A percentile compares a stretch with the other conserved stretches of the same genome.
These are phyloP conservation scores for Grus americana DNA, from an alignment of 2,113 vertebrate species.

Conservation along the genomic window DNA sequence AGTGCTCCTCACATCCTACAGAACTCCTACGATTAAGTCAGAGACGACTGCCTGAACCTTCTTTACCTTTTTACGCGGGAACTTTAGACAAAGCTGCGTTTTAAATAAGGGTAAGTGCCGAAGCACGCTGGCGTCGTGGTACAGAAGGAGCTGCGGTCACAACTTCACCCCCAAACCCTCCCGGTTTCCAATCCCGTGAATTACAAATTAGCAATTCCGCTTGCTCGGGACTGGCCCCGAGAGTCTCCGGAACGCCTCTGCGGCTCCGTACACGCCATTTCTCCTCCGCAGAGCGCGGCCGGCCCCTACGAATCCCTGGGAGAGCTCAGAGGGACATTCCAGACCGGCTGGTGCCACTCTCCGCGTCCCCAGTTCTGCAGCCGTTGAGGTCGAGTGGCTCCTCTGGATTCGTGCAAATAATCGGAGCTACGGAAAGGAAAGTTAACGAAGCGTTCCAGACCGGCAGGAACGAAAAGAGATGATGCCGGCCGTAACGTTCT, in stretches of 20 bases:
- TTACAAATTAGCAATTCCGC: background rate
- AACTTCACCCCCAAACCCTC: background rate
- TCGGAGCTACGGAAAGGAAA: background rate
- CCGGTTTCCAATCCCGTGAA: background rate
- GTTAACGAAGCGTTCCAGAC: background rate
- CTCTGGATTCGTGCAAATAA: background rate
- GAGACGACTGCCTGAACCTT: background rate
- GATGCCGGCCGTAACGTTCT: background rate
- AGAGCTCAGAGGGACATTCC: background rate
- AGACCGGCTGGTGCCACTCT: background rate
- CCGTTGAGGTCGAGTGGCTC: background rate
- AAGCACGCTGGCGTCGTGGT: rapidly evolving
- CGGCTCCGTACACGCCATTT: background rate
- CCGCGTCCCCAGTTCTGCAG: background rate
- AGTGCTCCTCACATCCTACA: background rate
- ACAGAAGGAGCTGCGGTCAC: background rate
- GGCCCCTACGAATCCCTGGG: background rate
- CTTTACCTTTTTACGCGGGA: background rate
- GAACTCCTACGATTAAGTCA: background rate
- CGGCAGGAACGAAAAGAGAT: background rate
- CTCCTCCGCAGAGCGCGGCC: background rate
- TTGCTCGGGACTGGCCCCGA: background rate
- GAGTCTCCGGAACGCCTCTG: too few species aligned
- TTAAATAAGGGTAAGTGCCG: background rate
- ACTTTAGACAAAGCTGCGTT: background rate